Base-by-base conservation (phyloP, 2,888 invertebrate species). In the Lasioglossum marginatum region DNA sequence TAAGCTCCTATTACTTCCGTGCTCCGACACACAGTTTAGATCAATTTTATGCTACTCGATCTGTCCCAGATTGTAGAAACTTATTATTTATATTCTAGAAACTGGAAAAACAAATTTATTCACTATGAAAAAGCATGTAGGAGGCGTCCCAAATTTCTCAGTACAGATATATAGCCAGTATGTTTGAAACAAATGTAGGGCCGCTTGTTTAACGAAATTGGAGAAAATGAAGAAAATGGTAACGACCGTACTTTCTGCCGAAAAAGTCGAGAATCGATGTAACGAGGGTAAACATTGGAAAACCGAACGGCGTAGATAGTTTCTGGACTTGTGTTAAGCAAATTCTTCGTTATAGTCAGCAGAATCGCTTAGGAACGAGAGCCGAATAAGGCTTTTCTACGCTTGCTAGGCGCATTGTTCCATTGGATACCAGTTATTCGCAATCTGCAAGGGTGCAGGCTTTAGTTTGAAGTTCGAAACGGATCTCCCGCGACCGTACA, bases 401-500 rank as follows among this genome's bases (percentile, higher is more conserved):
- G 79, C 81, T 40, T 57, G 87, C 79, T 82, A 45, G 81, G 79
- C 72, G 83, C 84, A 89, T 91, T 88, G 89, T 89, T 90, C 87
- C 75, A 71, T 77, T 73, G 85, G 82, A 82, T 77, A 82, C 80
- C 83, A 73, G 84, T 90, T 89, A 89, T 88, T 88, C 77, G 84
- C 85, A 86, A 89, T 88, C 87, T 89, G 86, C 86, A 82, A 70
- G 74, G 82, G 79, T 76, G 81, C 88, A 81, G 85, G 84, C 79
- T 87, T 84, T 82, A 85, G 87, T 88, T 90, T 86, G 84, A 90
- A 90, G 86, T 90, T 87, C 78, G 74, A 86, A 85, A 87, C 85
- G 82, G 90, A 89, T 89, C 82, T 82, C 82, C 45, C 77, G 34
- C 79, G 81, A 68, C 66, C 79, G 77, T 86, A 88, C 88, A 90